Base-by-base conservation (phyloP, 2,888 invertebrate genomes). In the Lasioglossum lativentre region DNA sequence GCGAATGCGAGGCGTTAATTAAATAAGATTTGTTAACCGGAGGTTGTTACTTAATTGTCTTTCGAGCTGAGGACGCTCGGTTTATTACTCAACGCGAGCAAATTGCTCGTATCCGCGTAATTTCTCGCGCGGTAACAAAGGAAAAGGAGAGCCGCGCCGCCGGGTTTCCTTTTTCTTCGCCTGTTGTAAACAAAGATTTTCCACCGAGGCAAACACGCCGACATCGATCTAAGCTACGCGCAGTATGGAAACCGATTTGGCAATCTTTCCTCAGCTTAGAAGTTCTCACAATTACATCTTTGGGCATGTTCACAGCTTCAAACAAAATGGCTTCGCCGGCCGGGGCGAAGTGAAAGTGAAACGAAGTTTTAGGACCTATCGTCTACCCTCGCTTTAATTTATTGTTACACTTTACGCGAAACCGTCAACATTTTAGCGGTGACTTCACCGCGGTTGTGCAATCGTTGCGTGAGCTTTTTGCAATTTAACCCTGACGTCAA, bases 91-190 rank as follows among this genome's bases (percentile, higher is more conserved):
- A 91, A 90, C 86, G 73, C 80, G 82, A 75, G 83, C 82, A 88
- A 90, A 91, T 90, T 91, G 82, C 90, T 83, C 79, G 89, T 78
- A 86, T 91, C 89, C 90, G 87, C 68, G 86, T 79, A 89, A 86
- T 90, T 82, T 88, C 86, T 80, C 84, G 73, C 75, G 74, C 75
- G 68, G 72, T 85, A 89, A 90, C 87, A 87, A 91, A 90, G 82
- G 83, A 88, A 77, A 83, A 86, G 70, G 85, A 84, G 80, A 86
- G 78, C 76, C 68, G 38, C 19, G 68, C 23, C 74, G 63, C 42
- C 27, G 38, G 72, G 83, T 81, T 86, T 87, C 84, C 74, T 76
- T 87, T 81, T 86, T 83, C 70, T 59, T 68, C 23, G 40, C 3
- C 47, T 16, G 27, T 52, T 12, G 38, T 12, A 63, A 73, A 76